These are phyloP conservation scores for Drosophila serrata DNA, from an alignment of 1,140 invertebrate genomes.

Conservation along the genomic window DNA sequence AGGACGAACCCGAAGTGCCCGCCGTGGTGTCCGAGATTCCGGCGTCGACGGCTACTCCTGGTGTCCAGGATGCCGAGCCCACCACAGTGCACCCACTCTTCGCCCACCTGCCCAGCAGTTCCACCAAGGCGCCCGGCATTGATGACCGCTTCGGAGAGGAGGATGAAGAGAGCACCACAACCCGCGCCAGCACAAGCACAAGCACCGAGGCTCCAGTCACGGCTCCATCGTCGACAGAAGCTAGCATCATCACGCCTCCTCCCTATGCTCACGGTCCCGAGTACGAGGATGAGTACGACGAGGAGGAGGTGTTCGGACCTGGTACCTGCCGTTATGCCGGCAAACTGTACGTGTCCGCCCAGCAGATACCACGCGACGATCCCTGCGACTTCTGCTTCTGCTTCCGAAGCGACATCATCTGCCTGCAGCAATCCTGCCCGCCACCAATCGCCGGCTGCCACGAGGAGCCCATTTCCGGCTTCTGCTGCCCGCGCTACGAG, in stretches of 20 bases:
- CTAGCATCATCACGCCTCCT: conserved; percentile 68
- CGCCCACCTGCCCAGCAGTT: conserved; percentile 53
- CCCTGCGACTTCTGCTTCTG: conserved; percentile 99
- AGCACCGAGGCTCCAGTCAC: conserved; percentile 44
- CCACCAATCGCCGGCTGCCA: conserved; percentile 95
- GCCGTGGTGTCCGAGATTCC: conserved; percentile 60
- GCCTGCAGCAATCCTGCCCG: conserved; percentile 97
- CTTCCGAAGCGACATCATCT: conserved; percentile 98
- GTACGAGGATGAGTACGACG: conserved; percentile 88
- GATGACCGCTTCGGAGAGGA: conserved; percentile 56
- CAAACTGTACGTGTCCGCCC: conserved; percentile 96
- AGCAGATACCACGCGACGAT: conserved; percentile 97
- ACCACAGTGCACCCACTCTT: conserved; percentile 76
- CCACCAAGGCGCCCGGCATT: conserved; percentile 50
- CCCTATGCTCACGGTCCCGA: conserved; percentile 80
- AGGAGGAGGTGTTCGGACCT: conserved; percentile 91
- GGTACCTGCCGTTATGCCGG: conserved; percentile 96
- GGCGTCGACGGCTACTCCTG: conserved; percentile 23
- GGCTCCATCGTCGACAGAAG: conserved; percentile 37
- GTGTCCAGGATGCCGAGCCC: conserved; percentile 20
- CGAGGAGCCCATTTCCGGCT: conserved; percentile 95
- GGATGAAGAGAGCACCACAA: conserved; percentile 25
- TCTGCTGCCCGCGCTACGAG: conserved; percentile 97
- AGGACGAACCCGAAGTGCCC: conserved; percentile 44
- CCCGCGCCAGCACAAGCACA: conserved; percentile 32